phyloP scores from a whole-genome alignment of 2,888 invertebrate genomes.

The Cistogaster globosa region DNA sequence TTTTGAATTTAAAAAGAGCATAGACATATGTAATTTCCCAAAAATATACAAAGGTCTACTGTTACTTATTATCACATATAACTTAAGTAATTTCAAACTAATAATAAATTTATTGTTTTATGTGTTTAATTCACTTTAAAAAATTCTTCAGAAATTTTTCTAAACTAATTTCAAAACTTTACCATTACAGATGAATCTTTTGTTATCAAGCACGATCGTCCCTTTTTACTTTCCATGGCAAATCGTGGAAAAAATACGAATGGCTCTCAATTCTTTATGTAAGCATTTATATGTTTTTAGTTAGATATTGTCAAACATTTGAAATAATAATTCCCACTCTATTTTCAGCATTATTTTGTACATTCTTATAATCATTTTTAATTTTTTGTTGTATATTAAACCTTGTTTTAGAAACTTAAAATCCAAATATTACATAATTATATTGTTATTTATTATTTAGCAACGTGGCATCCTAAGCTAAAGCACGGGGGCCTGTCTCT shows the following conservation, averaged over 20 bases:
- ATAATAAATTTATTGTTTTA: no score
- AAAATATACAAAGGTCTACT: no score
- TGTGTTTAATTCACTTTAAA: no score
- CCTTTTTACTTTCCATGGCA: constrained; percentile 98
- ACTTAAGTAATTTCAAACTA: no score
- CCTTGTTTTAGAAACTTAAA: constrained; percentile 40
- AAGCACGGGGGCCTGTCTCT: constrained; percentile 58
- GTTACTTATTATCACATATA: no score
- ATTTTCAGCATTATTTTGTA: constrained; percentile 73
- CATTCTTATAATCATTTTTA: constrained; percentile 43
- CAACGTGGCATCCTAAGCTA: constrained; percentile 66
- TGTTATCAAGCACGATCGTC: constrained; percentile 92
- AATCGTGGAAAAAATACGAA: constrained; percentile 99
- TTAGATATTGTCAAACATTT: constrained; percentile 14
- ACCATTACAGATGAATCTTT: constrained; percentile 93
- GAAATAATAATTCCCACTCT: constrained; percentile 67
- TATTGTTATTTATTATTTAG: constrained; percentile 71
- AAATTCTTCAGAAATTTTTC: no score
- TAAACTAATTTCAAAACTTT: neutral
- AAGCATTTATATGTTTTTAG: constrained; percentile 85
- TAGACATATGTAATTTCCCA: no score
- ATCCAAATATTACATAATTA: constrained; percentile 61
- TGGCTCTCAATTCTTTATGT: constrained; percentile 99
- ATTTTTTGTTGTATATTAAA: constrained; percentile 46
- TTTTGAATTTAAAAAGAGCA: no score